Base-by-base conservation (phyloP, 2,888 invertebrate species). In the Protonemura montana region DNA sequence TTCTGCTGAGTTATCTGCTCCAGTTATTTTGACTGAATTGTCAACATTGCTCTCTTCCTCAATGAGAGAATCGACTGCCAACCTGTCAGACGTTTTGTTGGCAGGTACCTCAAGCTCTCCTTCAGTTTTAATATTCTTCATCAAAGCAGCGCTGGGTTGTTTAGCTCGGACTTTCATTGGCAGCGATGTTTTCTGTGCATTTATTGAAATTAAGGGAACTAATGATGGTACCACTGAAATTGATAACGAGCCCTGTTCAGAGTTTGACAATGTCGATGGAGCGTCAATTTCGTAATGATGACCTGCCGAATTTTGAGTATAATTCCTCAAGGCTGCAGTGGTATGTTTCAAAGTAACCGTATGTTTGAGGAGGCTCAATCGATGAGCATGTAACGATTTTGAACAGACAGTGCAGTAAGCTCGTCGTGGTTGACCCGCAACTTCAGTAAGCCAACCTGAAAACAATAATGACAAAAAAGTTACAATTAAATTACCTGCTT, bases 371-470 rank as follows among this genome's bases (percentile, higher is more conserved):
- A 94, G 90, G 85, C 93, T 94, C 16, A 94, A 90, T 86, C 94
- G 91, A 90, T 94, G 94, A 3, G 94, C 94, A 89, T 94, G 94
- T 30, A 94, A 90, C 85, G 93, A 92, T 89, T 93, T 93, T 86
- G 93, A 92, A 88, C 94, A 94, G 88, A 92, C 93, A 29, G 91
- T 91, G 89, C 94, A 94, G 88, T 91, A 94, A 13, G 94, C 94
- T 90, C 93, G 91, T 5, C 93, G 93, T 0, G 93, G 92, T 90
- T 93, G 91, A 88, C 92, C 91, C 28, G 92, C 92, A 25, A 93
- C 93, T 16, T 92, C 92, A 86, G 92, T 91, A 76, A 94, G 90
- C 94, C 94, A 94, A 88, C 93, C 94, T 93, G 59, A 85, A 86
- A 59, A 35, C 13, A 83, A 29, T 3, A 59, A 59, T 2, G 2